These are phyloP conservation scores for Campoplex nolae DNA, from an alignment of 2,888 invertebrate genomes.

Conservation along the genomic window DNA sequence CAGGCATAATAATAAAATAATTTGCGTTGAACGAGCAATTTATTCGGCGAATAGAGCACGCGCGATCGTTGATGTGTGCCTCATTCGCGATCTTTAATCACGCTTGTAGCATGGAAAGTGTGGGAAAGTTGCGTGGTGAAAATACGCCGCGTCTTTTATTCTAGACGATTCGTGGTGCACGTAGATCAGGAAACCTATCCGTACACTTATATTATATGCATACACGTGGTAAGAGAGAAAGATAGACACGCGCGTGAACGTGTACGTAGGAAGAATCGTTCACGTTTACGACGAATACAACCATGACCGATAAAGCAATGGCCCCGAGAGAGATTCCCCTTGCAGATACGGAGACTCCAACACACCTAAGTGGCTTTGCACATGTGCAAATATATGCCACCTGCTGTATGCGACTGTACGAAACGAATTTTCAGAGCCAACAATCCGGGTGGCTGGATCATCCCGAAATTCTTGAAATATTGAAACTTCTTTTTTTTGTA, in stretches of 20 bases:
- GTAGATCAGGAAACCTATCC: conserved; percentile 29
- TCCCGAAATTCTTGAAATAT: too few species aligned
- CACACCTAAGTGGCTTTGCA: conserved; percentile 11
- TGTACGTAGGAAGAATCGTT: conserved; percentile 58
- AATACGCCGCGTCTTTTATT: conserved; percentile 77
- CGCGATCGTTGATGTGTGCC: conserved; percentile 50
- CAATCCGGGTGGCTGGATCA: too few species aligned
- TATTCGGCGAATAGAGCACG: conserved; percentile 52
- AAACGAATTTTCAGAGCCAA: conserved; percentile 3
- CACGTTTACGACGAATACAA: conserved; percentile 64
- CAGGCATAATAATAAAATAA: conserved; percentile 50
- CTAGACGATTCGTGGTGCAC: conserved; percentile 56
- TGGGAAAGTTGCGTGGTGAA: conserved; percentile 83
- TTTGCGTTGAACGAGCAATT: conserved; percentile 60
- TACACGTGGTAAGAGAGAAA: neutral
- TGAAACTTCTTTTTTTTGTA: too few species aligned
- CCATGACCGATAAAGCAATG: conserved; percentile 65
- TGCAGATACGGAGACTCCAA: conserved; percentile 37
- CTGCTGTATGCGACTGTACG: conserved; percentile 4
- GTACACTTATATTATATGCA: conserved; percentile 24
- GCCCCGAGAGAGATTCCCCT: conserved; percentile 46
- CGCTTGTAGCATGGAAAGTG: conserved; percentile 81
- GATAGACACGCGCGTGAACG: conserved; percentile 42
- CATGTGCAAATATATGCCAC: conserved; percentile 25
- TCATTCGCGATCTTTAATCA: conserved; percentile 61